phyloP scores from a whole-genome alignment of 2,113 vertebrate genomes.

The Melanerpes aurifrons region DNA sequence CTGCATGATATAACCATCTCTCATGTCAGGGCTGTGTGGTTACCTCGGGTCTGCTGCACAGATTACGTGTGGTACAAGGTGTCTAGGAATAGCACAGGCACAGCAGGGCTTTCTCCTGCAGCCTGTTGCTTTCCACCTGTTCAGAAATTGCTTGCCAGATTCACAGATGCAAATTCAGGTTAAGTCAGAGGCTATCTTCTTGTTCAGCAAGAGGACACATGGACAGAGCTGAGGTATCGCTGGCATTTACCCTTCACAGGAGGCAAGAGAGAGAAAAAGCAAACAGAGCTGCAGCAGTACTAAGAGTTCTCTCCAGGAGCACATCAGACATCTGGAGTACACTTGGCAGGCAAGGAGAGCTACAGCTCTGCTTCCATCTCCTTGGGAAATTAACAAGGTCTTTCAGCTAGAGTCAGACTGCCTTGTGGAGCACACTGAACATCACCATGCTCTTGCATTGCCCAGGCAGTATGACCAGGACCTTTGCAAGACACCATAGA shows the following conservation, averaged over 20 bases:
- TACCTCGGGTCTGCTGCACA: neutral
- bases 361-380: neutral
- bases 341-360: neutral
- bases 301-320: neutral
- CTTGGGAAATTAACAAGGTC: neutral
- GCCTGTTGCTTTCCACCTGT: slow-evolving; percentile 22
- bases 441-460: too few relatives aligned
- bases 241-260: neutral
- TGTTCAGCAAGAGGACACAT: neutral
- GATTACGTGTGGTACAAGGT: neutral
- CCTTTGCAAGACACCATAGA: too few relatives aligned
- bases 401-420: too few relatives aligned
- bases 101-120: neutral
- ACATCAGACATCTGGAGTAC: neutral
- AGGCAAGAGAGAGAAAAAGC: neutral
- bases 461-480: too few relatives aligned
- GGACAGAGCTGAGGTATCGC: neutral
- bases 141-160: neutral
- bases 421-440: too few relatives aligned
- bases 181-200: neutral
- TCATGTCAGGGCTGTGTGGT: neutral
- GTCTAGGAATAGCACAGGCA: neutral
- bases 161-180: neutral
- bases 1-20: neutral
- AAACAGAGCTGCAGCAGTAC: neutral